These are phyloP conservation scores for Netelia fuscicornis DNA, from an alignment of 2,888 invertebrate genomes.

Conservation along the genomic window DNA sequence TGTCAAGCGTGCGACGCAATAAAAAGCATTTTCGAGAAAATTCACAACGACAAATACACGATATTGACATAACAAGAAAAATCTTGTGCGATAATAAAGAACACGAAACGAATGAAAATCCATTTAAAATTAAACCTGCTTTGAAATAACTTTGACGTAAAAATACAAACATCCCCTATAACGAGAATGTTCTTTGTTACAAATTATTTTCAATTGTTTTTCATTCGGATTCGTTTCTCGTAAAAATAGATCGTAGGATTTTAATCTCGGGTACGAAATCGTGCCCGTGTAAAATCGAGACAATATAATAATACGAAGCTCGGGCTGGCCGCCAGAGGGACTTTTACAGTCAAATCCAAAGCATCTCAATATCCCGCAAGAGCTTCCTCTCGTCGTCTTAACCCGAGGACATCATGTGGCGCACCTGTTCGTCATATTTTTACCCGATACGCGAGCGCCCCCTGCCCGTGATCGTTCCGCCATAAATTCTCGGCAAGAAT, in stretches of 20 bases:
- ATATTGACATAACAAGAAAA: constrained; percentile 10
- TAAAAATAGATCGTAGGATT: constrained; percentile 23
- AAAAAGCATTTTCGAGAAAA: constrained; percentile 55
- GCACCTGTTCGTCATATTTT: constrained; percentile 68
- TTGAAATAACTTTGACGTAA: not conserved
- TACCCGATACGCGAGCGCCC: constrained; percentile 36
- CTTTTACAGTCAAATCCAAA: constrained; percentile 19
- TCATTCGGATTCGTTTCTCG: not conserved
- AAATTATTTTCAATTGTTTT: constrained; percentile 9
- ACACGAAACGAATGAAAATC: constrained; percentile 19
- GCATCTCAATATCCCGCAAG: constrained; percentile 39
- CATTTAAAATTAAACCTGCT: not conserved
- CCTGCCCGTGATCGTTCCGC: constrained; percentile 56
- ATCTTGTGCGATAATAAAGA: not conserved
- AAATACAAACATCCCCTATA: not conserved
- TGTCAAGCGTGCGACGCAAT: constrained; percentile 75
- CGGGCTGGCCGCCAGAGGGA: not conserved
- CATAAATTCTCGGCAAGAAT: constrained; percentile 58
- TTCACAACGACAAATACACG: constrained; percentile 29
- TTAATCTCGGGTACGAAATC: constrained; percentile 10
- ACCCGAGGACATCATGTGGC: constrained; percentile 51
- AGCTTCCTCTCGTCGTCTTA: constrained; percentile 14
- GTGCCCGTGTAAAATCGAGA: constrained; percentile 28
- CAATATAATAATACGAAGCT: constrained; percentile 16
- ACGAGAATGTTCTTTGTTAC: not conserved